These are phyloP conservation scores for Pammene fasciana DNA, from an alignment of 2,888 invertebrate genomes.

Conservation along the genomic window DNA sequence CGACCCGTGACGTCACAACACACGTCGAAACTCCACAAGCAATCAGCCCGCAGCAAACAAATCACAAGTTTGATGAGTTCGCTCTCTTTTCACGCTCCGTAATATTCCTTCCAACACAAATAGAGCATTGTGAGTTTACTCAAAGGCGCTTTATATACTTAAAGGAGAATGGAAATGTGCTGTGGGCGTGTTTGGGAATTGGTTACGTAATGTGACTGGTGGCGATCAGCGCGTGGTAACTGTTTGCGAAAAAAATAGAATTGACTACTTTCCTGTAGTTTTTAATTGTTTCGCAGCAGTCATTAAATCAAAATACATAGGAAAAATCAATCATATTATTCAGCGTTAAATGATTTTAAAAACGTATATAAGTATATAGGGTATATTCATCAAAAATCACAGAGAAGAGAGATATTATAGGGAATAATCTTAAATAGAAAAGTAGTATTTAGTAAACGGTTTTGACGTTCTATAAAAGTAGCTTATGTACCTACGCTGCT, in stretches of 20 bases:
- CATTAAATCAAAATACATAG: too few relatives aligned
- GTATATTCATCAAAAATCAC: too few relatives aligned
- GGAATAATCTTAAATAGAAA: too few relatives aligned
- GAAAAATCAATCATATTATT: too few relatives aligned
- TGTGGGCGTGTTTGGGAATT: slow-evolving; percentile 34
- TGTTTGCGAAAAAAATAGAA: not conserved
- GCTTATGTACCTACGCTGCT: too few relatives aligned
- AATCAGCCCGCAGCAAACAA: slow-evolving; percentile 58
- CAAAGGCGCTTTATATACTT: slow-evolving; percentile 47
- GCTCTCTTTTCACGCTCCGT: slow-evolving; percentile 45
- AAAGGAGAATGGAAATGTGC: slow-evolving; percentile 34
- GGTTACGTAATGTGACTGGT: slow-evolving; percentile 24
- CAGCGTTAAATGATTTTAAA: too few relatives aligned
- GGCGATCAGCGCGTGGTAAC: not conserved
- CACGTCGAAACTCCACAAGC: slow-evolving; percentile 39
- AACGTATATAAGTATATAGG: too few relatives aligned
- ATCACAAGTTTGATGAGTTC: slow-evolving; percentile 65
- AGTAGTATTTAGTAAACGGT: too few relatives aligned
- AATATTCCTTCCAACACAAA: slow-evolving; percentile 45
- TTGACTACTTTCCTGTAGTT: too few relatives aligned
- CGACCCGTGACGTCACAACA: not conserved
- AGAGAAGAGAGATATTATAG: too few relatives aligned
- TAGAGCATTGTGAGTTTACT: slow-evolving; percentile 48
- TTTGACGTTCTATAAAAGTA: too few relatives aligned
- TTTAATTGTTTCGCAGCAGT: not conserved